These are phyloP conservation scores for Condylostylus longicornis DNA, from an alignment of 1,140 invertebrate genomes.

Conservation along the genomic window DNA sequence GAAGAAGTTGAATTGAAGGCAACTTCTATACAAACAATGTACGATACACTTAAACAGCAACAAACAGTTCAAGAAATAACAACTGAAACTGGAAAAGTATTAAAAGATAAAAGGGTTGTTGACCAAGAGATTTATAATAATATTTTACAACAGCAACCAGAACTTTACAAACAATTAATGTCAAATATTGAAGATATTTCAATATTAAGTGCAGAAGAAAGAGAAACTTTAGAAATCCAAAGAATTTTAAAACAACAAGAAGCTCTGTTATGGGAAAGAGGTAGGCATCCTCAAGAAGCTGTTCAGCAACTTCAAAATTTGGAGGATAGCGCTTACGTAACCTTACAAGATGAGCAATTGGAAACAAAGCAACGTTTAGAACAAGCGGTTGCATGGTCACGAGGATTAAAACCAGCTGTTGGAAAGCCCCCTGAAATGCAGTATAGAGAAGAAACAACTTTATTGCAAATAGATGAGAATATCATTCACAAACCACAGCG, in stretches of 20 bases:
- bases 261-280: slow-evolving; percentile 19
- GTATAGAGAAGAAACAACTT: slow-evolving; percentile 27
- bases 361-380: neutral
- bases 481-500: slow-evolving; percentile 13
- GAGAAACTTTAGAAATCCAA: slow-evolving; percentile 24
- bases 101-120: too few species aligned
- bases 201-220: slow-evolving; percentile 21
- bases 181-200: slow-evolving; percentile 27
- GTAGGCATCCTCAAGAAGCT: slow-evolving; percentile 13
- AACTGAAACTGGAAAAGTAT: slow-evolving; percentile 12
- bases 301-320: slow-evolving; percentile 20
- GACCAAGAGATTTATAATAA: slow-evolving; percentile 20
- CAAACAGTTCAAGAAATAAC: slow-evolving; percentile 17
- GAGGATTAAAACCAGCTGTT: slow-evolving; percentile 13
- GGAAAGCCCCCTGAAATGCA: slow-evolving; percentile 10
- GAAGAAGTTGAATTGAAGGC: slow-evolving; percentile 24
- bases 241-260: slow-evolving; percentile 20
- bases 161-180: slow-evolving; percentile 20
- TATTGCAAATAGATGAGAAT: slow-evolving; percentile 18
- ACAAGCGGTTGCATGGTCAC: slow-evolving; percentile 13
- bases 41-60: slow-evolving; percentile 13
- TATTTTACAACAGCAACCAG: slow-evolving; percentile 21
- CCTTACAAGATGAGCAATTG: too few species aligned
- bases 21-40: neutral
- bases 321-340: too few species aligned